Percentiles rank a stretch among this genome's conserved stretches.
These are phyloP conservation scores for Apodemia duryi DNA, from an alignment of 2,888 invertebrate genomes.

Conservation along the genomic window DNA sequence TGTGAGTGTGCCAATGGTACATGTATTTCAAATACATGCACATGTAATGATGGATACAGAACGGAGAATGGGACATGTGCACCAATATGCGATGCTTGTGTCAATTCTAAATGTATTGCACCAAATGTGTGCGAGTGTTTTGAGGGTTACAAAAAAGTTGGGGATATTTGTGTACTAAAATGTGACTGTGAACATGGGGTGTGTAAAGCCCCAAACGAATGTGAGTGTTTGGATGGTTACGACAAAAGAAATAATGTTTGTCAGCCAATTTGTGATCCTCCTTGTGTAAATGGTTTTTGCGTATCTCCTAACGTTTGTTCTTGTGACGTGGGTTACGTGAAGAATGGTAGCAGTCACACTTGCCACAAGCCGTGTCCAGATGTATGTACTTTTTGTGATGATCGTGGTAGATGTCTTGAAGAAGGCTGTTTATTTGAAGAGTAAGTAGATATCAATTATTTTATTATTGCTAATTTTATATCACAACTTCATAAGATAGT, in stretches of 20 bases:
- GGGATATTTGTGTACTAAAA: conserved; percentile 32
- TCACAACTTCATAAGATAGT: too few relatives aligned
- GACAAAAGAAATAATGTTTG: conserved; percentile 41
- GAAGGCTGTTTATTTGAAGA: conserved; percentile 23
- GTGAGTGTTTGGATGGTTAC: conserved; percentile 78
- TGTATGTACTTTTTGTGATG: conserved; percentile 37
- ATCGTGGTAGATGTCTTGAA: conserved; percentile 27
- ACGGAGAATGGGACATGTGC: conserved; percentile 33
- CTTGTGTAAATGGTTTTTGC: conserved; percentile 49
- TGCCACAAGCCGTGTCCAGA: conserved; percentile 38
- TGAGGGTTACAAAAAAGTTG: conserved; percentile 30
- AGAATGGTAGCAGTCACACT: conserved; percentile 24
- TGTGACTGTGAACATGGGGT: conserved; percentile 54
- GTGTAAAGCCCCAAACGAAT: conserved; percentile 76
- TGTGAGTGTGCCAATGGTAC: conserved; percentile 37
- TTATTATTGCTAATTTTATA: too few relatives aligned
- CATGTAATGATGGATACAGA: conserved; percentile 42
- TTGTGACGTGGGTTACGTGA: conserved; percentile 55
- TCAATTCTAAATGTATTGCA: conserved; percentile 28
- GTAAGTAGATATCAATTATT: conserved; percentile 22
- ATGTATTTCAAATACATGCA: conserved; percentile 46
- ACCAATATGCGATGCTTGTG: conserved; percentile 34
- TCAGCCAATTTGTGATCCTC: conserved; percentile 38
- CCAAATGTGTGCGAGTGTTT: conserved; percentile 29
- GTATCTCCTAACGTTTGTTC: conserved; percentile 58